Base-by-base conservation (phyloP, 1,140 invertebrate species). In the Ctenoplectra terminalis region DNA sequence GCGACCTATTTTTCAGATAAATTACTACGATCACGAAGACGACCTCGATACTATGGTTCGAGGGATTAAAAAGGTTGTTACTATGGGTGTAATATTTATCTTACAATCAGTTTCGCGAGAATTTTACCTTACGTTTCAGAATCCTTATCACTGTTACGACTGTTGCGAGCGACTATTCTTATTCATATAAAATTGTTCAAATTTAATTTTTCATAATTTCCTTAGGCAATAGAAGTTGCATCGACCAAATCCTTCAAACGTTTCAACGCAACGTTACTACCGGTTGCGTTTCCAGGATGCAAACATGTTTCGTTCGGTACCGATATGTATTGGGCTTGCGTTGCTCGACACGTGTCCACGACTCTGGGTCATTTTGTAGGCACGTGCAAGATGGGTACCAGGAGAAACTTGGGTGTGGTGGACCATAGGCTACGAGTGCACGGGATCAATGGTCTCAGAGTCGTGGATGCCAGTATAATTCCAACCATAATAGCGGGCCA, bases 321-420 rank as follows among this genome's bases (percentile, higher is more conserved):
- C 2, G 95, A 97, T 81, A 91, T 94, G 13, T 98, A 98, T 89
- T 97, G 97, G 96, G 94, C 95, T 72, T 98, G 97, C 83, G 95
- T 95, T 23, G 94, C 96, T 8, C 95, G 95, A 71, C 95, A 96
- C 54, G 94, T 96, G 29, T 95, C 95, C 1, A 95, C 95, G 52
- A 97, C 96, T n/a, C 91, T 97, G 54, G 96, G 96, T 72, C 97
- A 98, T 91, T 96, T 97, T 91, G 95, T 95, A n/a, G 95, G 95
- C 1, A 96, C 95, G 5, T 95, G 95, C 81, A 95, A 94, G 88
- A 96, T 96, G 95, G 94, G 93, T 6, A 81, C 87, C 0, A 88
- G 89, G 29, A 64, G 82, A 9, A 90, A 93, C 70, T 85, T 82
- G 0, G 93, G 92, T 6, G 93, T 95, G 5, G 94, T 95, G 70